Percentiles rank a stretch among this genome's conserved stretches.
Evolutionary conservation across 2,888 invertebrate species (phyloP).

Genomic region (Heterodera filipjevi): DNA sequence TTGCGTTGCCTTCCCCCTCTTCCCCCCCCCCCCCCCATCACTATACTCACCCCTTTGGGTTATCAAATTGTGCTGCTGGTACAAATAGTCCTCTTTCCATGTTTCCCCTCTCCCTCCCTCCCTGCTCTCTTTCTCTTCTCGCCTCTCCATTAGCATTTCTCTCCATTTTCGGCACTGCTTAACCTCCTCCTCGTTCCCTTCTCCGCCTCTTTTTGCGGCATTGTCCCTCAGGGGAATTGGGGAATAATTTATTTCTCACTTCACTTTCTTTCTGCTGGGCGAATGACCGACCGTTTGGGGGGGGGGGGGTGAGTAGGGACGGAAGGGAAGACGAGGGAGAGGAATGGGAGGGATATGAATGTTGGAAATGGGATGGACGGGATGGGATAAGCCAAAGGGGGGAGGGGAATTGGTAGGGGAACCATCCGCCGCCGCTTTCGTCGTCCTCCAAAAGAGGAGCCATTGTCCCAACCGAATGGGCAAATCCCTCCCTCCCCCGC

Average conservation of each 20-base stretch:
- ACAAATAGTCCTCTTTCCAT: neutral
- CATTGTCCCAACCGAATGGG: neutral
- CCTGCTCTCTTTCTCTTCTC: neutral
- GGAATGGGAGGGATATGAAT: neutral
- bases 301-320: neutral
- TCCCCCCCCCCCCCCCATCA: no score
- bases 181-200: neutral
- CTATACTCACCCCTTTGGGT: no score
- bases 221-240: slow-evolving; percentile 4
- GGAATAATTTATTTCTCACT: slow-evolving; percentile 21
- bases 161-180: slow-evolving; percentile 11
- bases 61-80: neutral
- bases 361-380: neutral
- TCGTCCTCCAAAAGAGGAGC: neutral
- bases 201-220: slow-evolving; percentile 8
- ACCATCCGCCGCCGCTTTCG: neutral
- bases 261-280: neutral
- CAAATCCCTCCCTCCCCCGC: neutral
- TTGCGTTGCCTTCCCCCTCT: no score
- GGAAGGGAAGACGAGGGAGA: neutral
- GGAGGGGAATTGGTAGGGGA: neutral
- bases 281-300: neutral
- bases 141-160: neutral
- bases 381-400: neutral
- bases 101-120: neutral